These are phyloP conservation scores for Sialis fuliginosa DNA, from an alignment of 2,888 invertebrate genomes.

Conservation along the genomic window DNA sequence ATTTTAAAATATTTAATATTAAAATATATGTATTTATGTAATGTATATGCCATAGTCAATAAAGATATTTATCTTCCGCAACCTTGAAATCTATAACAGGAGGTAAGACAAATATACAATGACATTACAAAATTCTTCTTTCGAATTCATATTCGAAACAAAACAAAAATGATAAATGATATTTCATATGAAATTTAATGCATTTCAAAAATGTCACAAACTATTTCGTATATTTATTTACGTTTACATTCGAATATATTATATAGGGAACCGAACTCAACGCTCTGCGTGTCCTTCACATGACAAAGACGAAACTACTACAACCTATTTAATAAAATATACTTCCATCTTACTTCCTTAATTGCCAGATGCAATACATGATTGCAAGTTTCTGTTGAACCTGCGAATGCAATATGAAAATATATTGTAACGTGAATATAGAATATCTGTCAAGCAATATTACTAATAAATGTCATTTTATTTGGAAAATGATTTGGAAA, in stretches of 20 bases:
- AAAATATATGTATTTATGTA: too few relatives aligned
- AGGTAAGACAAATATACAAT: too few relatives aligned
- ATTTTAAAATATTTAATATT: too few relatives aligned
- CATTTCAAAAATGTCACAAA: slow-evolving; percentile 6
- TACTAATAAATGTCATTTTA: slow-evolving; percentile 7
- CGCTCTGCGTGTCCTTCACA: too few relatives aligned
- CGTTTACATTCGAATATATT: neutral
- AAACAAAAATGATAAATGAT: slow-evolving; percentile 5
- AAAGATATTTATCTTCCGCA: too few relatives aligned
- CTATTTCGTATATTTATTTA: neutral
- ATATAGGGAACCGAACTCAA: neutral
- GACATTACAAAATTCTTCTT: too few relatives aligned
- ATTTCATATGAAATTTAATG: slow-evolving; percentile 6
- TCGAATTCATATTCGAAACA: neutral
- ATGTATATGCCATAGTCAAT: too few relatives aligned
- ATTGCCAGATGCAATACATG: too few relatives aligned
- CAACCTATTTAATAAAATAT: too few relatives aligned
- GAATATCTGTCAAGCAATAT: slow-evolving; percentile 5
- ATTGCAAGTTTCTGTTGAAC: neutral
- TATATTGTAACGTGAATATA: slow-evolving; percentile 4
- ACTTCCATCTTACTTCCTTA: too few relatives aligned
- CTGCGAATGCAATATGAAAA: slow-evolving; percentile 1
- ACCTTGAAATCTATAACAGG: too few relatives aligned
- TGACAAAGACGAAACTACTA: too few relatives aligned
- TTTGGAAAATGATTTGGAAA: slow-evolving; percentile 5